Base-by-base conservation (phyloP, 2,797 vertebrate species). In the Staurois parvus region DNA sequence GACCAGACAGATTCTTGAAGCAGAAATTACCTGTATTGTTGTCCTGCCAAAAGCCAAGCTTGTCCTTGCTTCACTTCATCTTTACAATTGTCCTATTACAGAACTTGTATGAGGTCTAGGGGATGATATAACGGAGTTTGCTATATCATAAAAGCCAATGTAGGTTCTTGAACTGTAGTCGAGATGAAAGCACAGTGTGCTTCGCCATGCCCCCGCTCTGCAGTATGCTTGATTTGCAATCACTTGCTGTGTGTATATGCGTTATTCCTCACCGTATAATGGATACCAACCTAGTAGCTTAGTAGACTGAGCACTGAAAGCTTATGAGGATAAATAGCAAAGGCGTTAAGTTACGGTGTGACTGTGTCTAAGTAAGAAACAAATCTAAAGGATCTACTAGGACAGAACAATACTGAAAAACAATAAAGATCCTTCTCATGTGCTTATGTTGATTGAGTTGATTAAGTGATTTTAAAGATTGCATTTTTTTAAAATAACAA, bases 11-110 rank as follows among this genome's bases (percentile, higher is more conserved):
- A 19, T 72, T 70, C 67, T 72, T 17, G 6, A 77, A 72, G 34
- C 52, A 64, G 70, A 84, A 78, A 72, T 64, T 4, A 79, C 48
- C 48, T 72, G 34, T 40, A 62, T 79, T 78, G 83, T 84, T 40
- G 74, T 19, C 66, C 66, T 76, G 26, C 42, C 75, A 78, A 62
- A 76, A 34, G 28, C 34, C 37, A 62, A 59, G 34, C 34, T 64
- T 78, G 64, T 84, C 28, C 28, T 62, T 66, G 52, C 52, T 42
- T 72, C 74, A 37, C 74, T 70, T 59, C 62, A 84, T 84, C 45
- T 77, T 84, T 40, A 69, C 10, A 77, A 77, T 70, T 26, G 29
- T 52, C 40, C 78, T 34, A 56, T 80, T 70, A 80, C 69, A 70
- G 29, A 72, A 56, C 13, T 32, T 30, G 45, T 30, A 66, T 34